Conservation (phyloP, 1,140 invertebrate species). For the Tetramorium simillimum region DNA sequence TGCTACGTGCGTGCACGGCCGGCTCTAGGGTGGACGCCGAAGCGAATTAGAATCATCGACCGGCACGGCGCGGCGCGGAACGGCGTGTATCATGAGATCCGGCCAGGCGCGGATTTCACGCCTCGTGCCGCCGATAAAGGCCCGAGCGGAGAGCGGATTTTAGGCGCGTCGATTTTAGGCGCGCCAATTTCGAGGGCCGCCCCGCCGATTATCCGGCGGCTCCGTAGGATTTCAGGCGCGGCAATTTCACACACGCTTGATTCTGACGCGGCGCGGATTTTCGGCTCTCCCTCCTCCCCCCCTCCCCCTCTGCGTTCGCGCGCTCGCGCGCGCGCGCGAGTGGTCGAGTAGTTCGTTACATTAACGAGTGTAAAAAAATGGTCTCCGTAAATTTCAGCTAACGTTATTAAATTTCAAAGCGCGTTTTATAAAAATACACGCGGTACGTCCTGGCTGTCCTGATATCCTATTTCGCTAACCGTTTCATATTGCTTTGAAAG, state of each 20-base stretch:
- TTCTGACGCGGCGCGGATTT: background rate
- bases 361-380: conserved; percentile 35
- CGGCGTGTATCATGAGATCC: conserved; percentile 43
- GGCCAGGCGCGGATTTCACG: conserved; percentile 38
- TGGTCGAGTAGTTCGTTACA: conserved; percentile 48
- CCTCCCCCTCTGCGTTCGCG: too few relatives aligned
- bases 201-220: background rate
- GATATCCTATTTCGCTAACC: conserved; percentile 42
- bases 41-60: conserved; percentile 62
- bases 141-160: conserved; percentile 42
- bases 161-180: conserved; percentile 46
- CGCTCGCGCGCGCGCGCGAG: background rate
- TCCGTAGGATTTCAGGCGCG: background rate
- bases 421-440: background rate
- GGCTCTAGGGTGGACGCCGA: conserved; percentile 35
- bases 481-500: conserved; percentile 39
- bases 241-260: conserved; percentile 9
- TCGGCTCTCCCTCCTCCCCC: background rate
- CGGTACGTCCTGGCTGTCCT: background rate
- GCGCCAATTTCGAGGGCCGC: background rate
- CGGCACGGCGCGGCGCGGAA: background rate
- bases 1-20: conserved; percentile 4
- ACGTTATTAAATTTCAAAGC: conserved; percentile 57
- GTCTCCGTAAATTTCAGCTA: conserved; percentile 29
- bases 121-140: conserved; percentile 52